Base-by-base conservation (phyloP, 2,797 vertebrate genomes). In the Mionectes olivaceus region DNA sequence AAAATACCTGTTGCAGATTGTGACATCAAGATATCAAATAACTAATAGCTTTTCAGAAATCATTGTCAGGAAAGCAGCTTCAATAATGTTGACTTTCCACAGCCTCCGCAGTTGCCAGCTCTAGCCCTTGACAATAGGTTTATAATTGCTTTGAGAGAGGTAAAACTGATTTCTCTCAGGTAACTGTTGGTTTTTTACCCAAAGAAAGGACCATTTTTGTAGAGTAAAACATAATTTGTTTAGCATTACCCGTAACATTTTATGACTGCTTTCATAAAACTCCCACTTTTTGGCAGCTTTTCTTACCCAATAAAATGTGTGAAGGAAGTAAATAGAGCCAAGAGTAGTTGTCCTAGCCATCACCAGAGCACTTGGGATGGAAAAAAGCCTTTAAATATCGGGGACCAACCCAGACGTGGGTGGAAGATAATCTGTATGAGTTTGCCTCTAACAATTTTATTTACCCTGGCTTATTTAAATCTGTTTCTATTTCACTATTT, bases 181-280 rank as follows among this genome's bases (percentile, higher is more conserved):
- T 83, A 89, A 87, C 81, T 95, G 50, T 84, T 94, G 56, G 5
- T 69, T 96, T 77, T 77, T 94, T 77, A 80, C 41, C 67, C 44
- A 87, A 85, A 90, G 59, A 91, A 92, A 91, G 27, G 65, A 35
- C 28, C 50, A 15, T 87, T 96, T 81, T 67, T 87, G 67, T 94
- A 69, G 83, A 91, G 87, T 94, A 93, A 87, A 68, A 91, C 81
- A 78, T 90, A 78, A 84, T 96, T 94, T 94, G 94, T 97, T 97
- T 95, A 96, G 69, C 95, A 93, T 94, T 87, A 76, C 64, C 63
- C 56, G 39, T 92, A 95, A 93, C 80, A 83, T 96, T 96, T 95
- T 88, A 94, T 93, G 70, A 69, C 90, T 88, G 55, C 94, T 95
- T 94, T 96, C 89, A 95, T 80, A 94, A 94, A 96, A 83, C 81